Evolutionary conservation across 1,140 invertebrate species (phyloP), one percentile per base, ranked within the genome.

Genomic region (Akabosia matsudoensis): DNA sequence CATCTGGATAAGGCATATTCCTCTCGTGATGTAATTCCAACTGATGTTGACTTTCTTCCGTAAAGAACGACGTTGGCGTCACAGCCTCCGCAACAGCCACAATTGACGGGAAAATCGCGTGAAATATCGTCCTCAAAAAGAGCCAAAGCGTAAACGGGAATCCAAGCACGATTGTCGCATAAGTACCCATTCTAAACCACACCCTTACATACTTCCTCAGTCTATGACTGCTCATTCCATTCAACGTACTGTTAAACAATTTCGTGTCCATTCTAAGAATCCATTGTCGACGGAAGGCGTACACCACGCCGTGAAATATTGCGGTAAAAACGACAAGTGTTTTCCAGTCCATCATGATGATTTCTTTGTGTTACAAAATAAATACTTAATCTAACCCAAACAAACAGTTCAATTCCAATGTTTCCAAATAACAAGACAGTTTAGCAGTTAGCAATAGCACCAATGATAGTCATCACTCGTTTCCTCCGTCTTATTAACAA

Each of bases 271-370:
- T 74, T n/a, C 37, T 28, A 16, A 74, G 37, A 24, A 72, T 37
- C 78, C 78, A 81, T 73, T 77, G 30, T 33, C 64, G 28, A 54
- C 64, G 77, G 56, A 51, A 64, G 13, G 75, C 74, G 54, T 76
- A 81, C 14, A 79, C 73, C 30, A 77, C 67, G 3, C 67, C 78
- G 70, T 81, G 80, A 74, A 81, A 81, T 34, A 81, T 75, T 28
- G 79, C 75, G 70, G 80, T 81, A 64, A 81, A 79, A 64, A 78
- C 80, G 54, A 81, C 64, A 51, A 81, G 64, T 13, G 80, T 78
- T 64, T 77, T 79, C 80, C 80, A 81, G 67, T 81, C 80, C 80
- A 81, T 81, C n/a, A 30, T 67, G 24, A 61, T 22, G 54, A 51
- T 51, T 51, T 51, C 45, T 51, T 51, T 13, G 54, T 4, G 54